Conservation (phyloP, 2,113 vertebrate genomes). For the Genyomyrus donnyi region DNA sequence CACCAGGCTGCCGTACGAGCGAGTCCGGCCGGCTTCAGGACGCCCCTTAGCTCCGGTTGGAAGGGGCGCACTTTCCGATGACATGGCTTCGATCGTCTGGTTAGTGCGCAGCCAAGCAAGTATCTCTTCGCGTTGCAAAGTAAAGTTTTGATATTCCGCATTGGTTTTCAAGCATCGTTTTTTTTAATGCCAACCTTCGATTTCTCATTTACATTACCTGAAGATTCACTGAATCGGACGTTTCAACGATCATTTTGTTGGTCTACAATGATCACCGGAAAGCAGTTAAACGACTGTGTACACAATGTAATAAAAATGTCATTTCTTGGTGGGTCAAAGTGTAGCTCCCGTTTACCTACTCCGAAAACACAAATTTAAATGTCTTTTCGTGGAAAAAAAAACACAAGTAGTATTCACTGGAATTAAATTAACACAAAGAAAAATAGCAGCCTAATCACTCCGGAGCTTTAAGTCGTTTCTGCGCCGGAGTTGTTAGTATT, state of each 20-base stretch:
- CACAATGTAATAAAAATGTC: neutral
- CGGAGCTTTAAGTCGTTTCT: neutral
- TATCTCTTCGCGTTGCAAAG: neutral
- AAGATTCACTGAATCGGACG: neutral
- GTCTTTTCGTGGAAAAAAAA: neutral
- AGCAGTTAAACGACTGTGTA: neutral
- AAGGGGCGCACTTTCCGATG: constrained; percentile 33
- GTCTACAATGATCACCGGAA: neutral
- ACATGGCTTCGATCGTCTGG: constrained; percentile 40
- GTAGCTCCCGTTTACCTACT: neutral
- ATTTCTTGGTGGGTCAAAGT: neutral
- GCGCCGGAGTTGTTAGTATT: neutral
- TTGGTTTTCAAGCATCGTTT: neutral
- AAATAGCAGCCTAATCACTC: neutral
- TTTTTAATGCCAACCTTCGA: neutral
- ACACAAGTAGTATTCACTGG: neutral
- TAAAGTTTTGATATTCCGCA: neutral
- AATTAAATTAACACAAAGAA: neutral
- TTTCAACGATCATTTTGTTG: neutral
- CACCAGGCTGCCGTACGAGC: constrained; percentile 77
- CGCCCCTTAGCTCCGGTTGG: constrained; percentile 32
- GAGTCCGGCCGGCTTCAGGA: constrained; percentile 54
- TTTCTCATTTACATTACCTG: neutral
- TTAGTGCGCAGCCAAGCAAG: neutral
- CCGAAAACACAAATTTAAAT: neutral